Evolutionary conservation across 2,113 vertebrate species (phyloP).

Genomic region (Uria aalge): DNA sequence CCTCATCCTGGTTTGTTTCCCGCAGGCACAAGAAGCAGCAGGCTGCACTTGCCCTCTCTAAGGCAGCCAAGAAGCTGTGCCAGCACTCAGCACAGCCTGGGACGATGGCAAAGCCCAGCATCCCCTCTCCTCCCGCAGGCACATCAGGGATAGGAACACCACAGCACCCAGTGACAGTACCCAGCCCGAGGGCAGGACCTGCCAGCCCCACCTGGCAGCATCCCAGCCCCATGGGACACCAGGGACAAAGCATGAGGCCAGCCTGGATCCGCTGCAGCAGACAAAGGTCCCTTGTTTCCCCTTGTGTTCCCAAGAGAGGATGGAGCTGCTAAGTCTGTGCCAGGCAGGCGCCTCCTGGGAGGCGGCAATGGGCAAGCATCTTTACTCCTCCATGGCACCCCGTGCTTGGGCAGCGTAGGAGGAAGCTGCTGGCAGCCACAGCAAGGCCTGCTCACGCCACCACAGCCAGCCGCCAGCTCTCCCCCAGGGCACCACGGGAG

Average conservation of each 20-base stretch:
- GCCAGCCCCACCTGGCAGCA: background rate
- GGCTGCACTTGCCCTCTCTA: rapidly evolving
- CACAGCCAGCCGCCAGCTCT: background rate
- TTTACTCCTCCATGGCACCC: rapidly evolving
- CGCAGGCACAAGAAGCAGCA: background rate
- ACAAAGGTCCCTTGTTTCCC: constrained; percentile 38
- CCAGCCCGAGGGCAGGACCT: background rate
- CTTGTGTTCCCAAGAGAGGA: background rate
- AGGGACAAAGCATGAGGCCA: background rate
- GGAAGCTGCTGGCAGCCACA: background rate
- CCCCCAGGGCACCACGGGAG: background rate
- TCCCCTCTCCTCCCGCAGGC: background rate
- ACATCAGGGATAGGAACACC: background rate
- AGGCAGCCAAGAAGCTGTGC: background rate
- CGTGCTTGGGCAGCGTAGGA: background rate
- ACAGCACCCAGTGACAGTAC: background rate
- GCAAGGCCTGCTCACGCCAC: rapidly evolving
- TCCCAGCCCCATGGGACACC: rapidly evolving
- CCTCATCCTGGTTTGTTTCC: background rate
- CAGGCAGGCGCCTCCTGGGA: background rate
- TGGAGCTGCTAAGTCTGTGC: background rate
- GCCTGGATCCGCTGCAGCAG: background rate
- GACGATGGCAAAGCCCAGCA: background rate
- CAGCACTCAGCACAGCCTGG: background rate
- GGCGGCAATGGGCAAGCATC: rapidly evolving